These are phyloP conservation scores for Pogonognathellus flavescens DNA, from an alignment of 1,140 invertebrate species.

Conservation along the genomic window DNA sequence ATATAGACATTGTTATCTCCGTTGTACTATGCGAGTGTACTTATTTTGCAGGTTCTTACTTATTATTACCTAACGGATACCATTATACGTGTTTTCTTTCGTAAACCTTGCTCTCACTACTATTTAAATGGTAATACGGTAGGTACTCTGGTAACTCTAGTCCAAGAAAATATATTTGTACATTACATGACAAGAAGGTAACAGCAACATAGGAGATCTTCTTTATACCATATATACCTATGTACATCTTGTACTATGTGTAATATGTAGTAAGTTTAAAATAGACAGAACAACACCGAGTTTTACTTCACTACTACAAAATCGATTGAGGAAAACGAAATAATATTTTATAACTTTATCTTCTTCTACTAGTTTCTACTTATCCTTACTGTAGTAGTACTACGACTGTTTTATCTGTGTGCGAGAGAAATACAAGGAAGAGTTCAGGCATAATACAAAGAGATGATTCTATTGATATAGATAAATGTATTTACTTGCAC, in stretches of 20 bases:
- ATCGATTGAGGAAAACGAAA: conserved; percentile 25
- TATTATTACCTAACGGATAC: no score
- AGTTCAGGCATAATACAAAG: not conserved
- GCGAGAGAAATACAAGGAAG: no score
- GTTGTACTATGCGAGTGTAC: no score
- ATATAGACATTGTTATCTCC: no score
- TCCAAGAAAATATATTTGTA: not conserved
- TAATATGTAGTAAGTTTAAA: not conserved
- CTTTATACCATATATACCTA: not conserved
- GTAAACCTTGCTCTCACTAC: no score
- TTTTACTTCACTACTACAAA: not conserved
- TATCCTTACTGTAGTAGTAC: no score
- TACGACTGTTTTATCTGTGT: no score
- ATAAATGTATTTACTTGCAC: conserved; percentile 20
- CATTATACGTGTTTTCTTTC: no score
- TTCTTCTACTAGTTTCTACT: no score
- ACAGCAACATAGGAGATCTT: not conserved
- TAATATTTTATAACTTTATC: not conserved
- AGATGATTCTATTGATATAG: conserved; percentile 7
- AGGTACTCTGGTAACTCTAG: not conserved
- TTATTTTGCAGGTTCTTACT: no score
- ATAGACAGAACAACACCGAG: not conserved
- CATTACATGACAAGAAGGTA: not conserved
- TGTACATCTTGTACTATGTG: not conserved
- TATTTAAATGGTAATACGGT: not conserved